Evolutionary conservation across 1,140 invertebrate species (phyloP).

Genomic region (Diplogasteroides magnus): DNA sequence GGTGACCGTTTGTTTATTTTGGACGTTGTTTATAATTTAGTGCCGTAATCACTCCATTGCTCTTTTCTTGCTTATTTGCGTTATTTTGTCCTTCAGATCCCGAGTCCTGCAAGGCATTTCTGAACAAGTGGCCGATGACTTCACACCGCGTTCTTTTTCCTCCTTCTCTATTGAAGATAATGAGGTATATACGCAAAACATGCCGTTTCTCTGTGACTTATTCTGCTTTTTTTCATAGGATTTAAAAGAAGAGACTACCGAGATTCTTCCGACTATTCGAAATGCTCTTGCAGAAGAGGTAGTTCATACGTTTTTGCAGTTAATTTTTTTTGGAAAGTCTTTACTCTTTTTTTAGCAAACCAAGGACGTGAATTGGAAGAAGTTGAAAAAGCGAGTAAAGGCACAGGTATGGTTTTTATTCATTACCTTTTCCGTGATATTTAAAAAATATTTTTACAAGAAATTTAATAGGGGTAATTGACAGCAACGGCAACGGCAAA

Average conservation of each 20-base stretch:
- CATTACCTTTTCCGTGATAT: background rate
- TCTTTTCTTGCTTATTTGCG: background rate
- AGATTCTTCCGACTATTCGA: background rate
- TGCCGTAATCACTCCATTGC: background rate
- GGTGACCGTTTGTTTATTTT: background rate
- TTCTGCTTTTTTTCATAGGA: background rate
- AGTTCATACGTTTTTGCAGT: background rate
- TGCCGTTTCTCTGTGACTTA: background rate
- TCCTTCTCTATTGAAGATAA: background rate
- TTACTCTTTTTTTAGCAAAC: too few species aligned
- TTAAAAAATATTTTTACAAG: background rate
- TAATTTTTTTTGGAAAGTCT: background rate
- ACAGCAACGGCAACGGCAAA: too few species aligned
- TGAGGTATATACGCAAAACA: background rate
- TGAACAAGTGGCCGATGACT: background rate
- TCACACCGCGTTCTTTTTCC: background rate
- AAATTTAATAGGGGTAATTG: background rate
- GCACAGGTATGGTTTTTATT: background rate
- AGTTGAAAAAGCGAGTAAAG: background rate
- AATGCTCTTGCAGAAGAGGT: background rate
- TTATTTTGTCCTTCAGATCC: background rate
- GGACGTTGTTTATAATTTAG: background rate
- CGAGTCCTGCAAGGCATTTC: background rate
- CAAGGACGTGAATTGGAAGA: background rate
- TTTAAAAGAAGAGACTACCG: background rate